Base-by-base conservation (phyloP, 1,140 invertebrate genomes). In the Megathymus violae region DNA sequence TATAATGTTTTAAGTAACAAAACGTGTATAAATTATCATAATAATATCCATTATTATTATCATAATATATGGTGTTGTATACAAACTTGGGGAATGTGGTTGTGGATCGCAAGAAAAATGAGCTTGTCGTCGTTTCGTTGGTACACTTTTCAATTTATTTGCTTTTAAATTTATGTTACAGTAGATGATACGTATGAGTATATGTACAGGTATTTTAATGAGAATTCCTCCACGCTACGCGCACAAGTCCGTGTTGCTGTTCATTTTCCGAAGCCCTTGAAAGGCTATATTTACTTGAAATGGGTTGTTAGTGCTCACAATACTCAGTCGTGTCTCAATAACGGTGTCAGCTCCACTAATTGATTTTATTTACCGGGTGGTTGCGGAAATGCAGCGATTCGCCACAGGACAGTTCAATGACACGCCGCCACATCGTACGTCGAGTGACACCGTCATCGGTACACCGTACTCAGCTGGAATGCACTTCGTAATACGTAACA, bases 371-470 rank as follows among this genome's bases (percentile, higher is more conserved):
- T 85, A 67, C 78, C 64, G 69, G 71, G 69, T 76, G 71, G 67
- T 80, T 62, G 80, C 82, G 80, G 82, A 86, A 85, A 72, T 76
- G 71, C 68, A 67, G 74, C 83, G 70, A 77, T 88, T 86, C 74
- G 82, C 76, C 67, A 78, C 73, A 76, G 75, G 78, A 73, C 66
- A 73, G 86, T 82, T 89, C 86, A 85, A 82, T 74, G 82, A 85
- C 86, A 84, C 78, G 68, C 44, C 63, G 25, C 6, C 38, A 44
- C 40, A 41, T 40, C 34, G 27, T 22, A 31, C 44, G 43, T 40
- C 56, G 56, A 11, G 34, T 7, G 65, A 76, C 80, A 73, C 74
- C 67, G 69, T 54, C 71, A 74, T 72, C 78, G 76, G 71, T 84
- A 73, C 69, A 74, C 66, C 71, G 62, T 62, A n/a, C n/a, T n/a